Conservation (phyloP, 2,888 invertebrate genomes). For the Tillus elongatus region DNA sequence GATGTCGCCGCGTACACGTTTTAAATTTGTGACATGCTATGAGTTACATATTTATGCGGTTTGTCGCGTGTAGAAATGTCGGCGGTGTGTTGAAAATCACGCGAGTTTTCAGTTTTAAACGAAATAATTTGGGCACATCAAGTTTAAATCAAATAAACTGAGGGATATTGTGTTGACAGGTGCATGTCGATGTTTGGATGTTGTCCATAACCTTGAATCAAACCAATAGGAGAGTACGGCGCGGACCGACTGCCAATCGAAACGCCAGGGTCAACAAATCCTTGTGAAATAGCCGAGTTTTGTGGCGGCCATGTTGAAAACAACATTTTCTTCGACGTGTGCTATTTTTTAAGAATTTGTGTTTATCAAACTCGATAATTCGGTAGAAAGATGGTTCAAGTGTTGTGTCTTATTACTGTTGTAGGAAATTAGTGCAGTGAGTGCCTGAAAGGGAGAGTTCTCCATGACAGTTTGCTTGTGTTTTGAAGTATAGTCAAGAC, state of each 20-base stretch:
- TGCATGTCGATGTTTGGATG: slow-evolving; percentile 42
- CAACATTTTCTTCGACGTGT: slow-evolving; percentile 42
- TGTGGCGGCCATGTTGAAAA: slow-evolving; percentile 46
- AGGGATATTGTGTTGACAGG: too few relatives aligned
- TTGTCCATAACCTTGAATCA: slow-evolving; percentile 44
- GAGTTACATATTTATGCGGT: too few relatives aligned
- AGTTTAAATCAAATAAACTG: too few relatives aligned
- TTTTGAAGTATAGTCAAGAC: slow-evolving; percentile 34
- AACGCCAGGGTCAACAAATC: slow-evolving; percentile 46
- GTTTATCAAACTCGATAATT: slow-evolving; percentile 9
- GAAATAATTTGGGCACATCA: too few relatives aligned
- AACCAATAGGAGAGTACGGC: slow-evolving; percentile 37
- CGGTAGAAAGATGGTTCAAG: slow-evolving; percentile 1
- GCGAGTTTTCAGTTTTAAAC: too few relatives aligned
- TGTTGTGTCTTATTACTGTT: not conserved
- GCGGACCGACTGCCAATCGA: slow-evolving; percentile 38
- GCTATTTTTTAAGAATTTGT: slow-evolving; percentile 38
- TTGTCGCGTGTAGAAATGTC: too few relatives aligned
- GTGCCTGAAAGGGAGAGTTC: slow-evolving; percentile 24
- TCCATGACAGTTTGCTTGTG: slow-evolving; percentile 30
- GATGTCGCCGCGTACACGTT: too few relatives aligned
- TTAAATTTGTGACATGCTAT: too few relatives aligned
- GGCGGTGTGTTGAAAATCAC: too few relatives aligned
- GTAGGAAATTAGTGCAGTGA: slow-evolving; percentile 22
- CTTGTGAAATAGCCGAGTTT: slow-evolving; percentile 42